Evolutionary conservation across 2,888 invertebrate species (phyloP), one percentile per base, ranked within the genome.

Genomic region (Melipona beecheii): DNA sequence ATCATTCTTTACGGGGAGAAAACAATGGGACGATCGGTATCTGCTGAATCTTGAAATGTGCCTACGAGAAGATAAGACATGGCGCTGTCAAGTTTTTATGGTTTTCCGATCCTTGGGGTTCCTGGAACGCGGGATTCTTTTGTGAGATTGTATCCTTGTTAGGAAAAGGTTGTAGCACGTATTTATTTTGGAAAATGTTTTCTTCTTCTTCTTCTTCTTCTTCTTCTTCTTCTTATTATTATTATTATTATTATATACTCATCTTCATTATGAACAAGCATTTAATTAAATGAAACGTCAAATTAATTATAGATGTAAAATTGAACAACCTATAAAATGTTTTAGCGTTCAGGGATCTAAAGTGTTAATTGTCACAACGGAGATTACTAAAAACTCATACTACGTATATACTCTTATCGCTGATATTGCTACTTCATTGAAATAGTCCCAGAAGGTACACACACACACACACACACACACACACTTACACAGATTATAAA

Each of bases 21-120:
- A 36, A 72, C 58, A 66, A 66, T 54, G 65, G 72, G 13, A 19
- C 49, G 13, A 60, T 43, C 43, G 43, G 43, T 43, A 43, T 75
- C 27, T 69, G 24, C 24, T 31, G 5, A 69, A 21, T 9, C 66
- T 66, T 43, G 43, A 56, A 43, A 66, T 21, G 27, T 19, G 15
- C 17, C 43, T 54, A 56, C n/a, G 52, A n/a, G 24, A 21, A 9
- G 17, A 43, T 19, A 17, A 27, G 27, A 24, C 60, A 3, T 24
- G 2, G 9, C 17, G 24, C 6, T 24, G 17, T 27, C n/a, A 15
- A 15, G n/a, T 60, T 17, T 60, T 60, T 60, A 24, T 24, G 6
- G 15, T 19, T 27, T 60, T 15, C 3, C 17, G 17, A 27, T 60
- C 24, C 60, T 60, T 60, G 2, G 27, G 9, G 27, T 24, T 24